Conservation (phyloP, 1,140 invertebrate genomes). For the Tetragnatha versicolor region DNA sequence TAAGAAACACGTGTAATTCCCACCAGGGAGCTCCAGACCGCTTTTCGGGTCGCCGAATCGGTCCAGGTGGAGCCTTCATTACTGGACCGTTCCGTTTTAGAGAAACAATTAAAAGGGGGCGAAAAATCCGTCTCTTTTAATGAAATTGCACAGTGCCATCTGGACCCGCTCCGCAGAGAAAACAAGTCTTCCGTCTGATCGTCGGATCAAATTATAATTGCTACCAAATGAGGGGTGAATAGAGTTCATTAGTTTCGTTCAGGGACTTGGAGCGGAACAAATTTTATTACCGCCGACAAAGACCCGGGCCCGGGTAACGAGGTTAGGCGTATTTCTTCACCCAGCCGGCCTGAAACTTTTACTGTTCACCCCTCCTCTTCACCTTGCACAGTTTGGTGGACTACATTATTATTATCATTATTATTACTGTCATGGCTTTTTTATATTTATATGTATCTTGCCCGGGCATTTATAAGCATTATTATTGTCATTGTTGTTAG, state of each 20-base stretch:
- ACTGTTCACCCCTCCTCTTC: slow-evolving; percentile 12
- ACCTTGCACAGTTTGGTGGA: not conserved
- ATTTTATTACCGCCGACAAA: slow-evolving; percentile 50
- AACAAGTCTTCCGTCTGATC: slow-evolving; percentile 29
- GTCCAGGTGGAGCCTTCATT: not conserved
- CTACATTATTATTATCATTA: not conserved
- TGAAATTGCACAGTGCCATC: slow-evolving; percentile 39
- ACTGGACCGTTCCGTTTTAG: not conserved
- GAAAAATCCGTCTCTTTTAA: slow-evolving; percentile 48
- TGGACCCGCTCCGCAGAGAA: slow-evolving; percentile 21
- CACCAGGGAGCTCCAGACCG: not conserved
- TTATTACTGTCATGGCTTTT: not conserved
- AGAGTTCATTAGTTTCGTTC: slow-evolving; percentile 51
- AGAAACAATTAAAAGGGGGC: slow-evolving; percentile 47
- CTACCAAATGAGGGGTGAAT: slow-evolving; percentile 49
- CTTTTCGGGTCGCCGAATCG: not conserved
- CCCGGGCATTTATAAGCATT: too few relatives aligned
- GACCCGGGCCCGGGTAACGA: slow-evolving; percentile 21
- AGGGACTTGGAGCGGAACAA: slow-evolving; percentile 50
- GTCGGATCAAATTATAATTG: slow-evolving; percentile 52
- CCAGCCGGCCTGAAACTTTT: slow-evolving; percentile 36
- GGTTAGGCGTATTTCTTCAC: slow-evolving; percentile 38
- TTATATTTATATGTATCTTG: not conserved
- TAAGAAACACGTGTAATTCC: too few relatives aligned
- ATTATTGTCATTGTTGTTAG: slow-evolving; percentile 38